Base-by-base conservation (phyloP, 2,888 invertebrate species). In the Caenorhabditis sp. region DNA sequence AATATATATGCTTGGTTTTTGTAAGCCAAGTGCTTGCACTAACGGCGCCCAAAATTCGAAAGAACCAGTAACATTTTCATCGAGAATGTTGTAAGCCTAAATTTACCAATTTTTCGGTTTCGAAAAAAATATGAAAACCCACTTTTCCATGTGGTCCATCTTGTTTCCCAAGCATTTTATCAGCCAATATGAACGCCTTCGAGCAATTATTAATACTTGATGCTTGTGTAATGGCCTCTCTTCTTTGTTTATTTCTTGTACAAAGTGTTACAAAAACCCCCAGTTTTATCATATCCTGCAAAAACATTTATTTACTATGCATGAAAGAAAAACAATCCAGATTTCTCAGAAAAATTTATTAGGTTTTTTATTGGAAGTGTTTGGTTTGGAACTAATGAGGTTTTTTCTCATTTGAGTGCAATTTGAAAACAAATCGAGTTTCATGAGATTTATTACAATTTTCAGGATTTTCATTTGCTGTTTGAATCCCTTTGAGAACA, bases 31-130 rank as follows among this genome's bases (percentile, higher is more conserved):
- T 4, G 62, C 62, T 4, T 10, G 17, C 1, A 73, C 37, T 0
- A 73, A 24, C 1, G 68, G 68, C 1, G 24, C 12, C 73, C 73
- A 73, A n/a, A 73, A 73, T 4, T 49, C n/a, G 36, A 62, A 73
- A 8, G 60, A 59, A 0, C 68, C 73, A 0, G n/a, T 8, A 2
- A 49, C 37, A 23, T 66, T 43, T 1, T 5, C 51, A n/a, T 73
- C 73, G 24, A 66, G 26, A 6, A 73, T 73, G 21, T 62, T 61
- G 43, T 73, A 73, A 0, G 51, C 54, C 71, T 71, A 51, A 69
- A 21, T 12, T 14, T 31, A 50, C 21, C 26, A 26, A 1, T 21
- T 27, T 26, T 31, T 43, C 12, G 12, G 55, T 17, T 24, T 5
- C 21, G 21, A n/a, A 53, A 3, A 53, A 21, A 21, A 23, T 24